Evolutionary conservation across 1,140 invertebrate genomes (phyloP).

Genomic region (Eufriesea mexicana): DNA sequence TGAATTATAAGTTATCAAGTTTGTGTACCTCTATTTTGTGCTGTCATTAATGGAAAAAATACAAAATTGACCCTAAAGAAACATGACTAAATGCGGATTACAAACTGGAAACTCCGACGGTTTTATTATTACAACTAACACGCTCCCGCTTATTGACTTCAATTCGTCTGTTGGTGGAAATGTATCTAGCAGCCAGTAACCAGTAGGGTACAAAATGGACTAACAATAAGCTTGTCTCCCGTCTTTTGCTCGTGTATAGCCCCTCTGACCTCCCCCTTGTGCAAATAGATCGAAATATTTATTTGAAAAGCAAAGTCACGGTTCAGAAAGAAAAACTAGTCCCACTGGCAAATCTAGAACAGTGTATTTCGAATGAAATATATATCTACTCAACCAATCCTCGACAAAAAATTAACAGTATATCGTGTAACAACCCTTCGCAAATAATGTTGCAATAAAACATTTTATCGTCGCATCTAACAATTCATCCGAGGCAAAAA

Average conservation of each 20-base stretch:
- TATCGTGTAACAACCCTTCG: background rate
- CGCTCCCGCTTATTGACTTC: constrained; percentile 40
- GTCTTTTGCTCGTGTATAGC: constrained; percentile 13
- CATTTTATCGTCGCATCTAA: no score
- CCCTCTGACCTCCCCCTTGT: constrained; percentile 19
- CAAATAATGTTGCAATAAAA: no score
- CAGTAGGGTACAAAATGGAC: constrained; percentile 33
- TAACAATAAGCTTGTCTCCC: constrained; percentile 27
- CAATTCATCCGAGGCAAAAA: no score
- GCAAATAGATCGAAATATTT: constrained; percentile 51
- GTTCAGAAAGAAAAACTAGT: background rate
- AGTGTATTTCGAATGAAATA: background rate
- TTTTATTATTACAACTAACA: constrained; percentile 32
- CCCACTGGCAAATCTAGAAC: background rate
- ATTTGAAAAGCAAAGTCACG: constrained; percentile 33
- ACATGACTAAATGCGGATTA: background rate
- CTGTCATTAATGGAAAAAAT: no score
- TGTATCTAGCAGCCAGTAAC: background rate
- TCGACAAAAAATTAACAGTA: background rate
- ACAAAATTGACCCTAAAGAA: background rate
- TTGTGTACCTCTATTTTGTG: no score
- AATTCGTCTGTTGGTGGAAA: constrained; percentile 22
- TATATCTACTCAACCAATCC: background rate
- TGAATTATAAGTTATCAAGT: no score
- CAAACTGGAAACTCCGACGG: background rate